These are phyloP conservation scores for Caenorhabditis macrosperma DNA, from an alignment of 2,888 invertebrate species.

Conservation along the genomic window DNA sequence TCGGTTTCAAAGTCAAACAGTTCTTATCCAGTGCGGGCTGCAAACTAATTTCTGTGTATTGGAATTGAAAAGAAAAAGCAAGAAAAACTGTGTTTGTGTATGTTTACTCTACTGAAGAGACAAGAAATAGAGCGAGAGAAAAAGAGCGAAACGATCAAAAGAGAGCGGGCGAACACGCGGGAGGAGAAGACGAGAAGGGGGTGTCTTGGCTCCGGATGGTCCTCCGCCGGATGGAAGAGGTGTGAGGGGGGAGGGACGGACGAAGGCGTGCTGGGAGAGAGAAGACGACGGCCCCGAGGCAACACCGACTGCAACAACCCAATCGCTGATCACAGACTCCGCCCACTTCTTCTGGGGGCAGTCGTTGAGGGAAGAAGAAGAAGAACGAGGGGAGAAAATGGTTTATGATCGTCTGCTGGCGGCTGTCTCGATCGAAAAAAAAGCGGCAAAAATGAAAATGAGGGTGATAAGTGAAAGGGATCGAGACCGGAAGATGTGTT, in stretches of 20 bases:
- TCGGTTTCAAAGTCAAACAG: neutral
- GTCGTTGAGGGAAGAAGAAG: constrained; percentile 47
- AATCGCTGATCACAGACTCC: constrained; percentile 54
- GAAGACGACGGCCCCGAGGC: constrained; percentile 7
- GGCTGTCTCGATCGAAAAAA: constrained; percentile 26
- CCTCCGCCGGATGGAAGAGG: too few species aligned
- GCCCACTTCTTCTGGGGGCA: constrained; percentile 50
- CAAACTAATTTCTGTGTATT: constrained; percentile 16
- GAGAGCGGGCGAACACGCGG: neutral
- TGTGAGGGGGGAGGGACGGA: constrained; percentile 10
- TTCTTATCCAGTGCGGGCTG: constrained; percentile 31
- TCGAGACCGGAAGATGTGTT: neutral
- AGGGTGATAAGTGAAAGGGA: constrained; percentile 17
- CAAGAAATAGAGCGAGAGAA: constrained; percentile 38
- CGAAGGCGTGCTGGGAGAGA: neutral
- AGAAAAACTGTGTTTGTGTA: constrained; percentile 53
- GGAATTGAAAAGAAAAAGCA: constrained; percentile 35
- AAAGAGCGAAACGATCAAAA: constrained; percentile 13
- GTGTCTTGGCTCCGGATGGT: neutral
- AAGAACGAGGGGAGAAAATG: constrained; percentile 49
- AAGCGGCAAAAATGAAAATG: neutral
- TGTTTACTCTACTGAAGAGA: constrained; percentile 50
- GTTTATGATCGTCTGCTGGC: constrained; percentile 53
- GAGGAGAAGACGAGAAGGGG: constrained; percentile 1
- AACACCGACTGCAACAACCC: constrained; percentile 44